phyloP scores from a whole-genome alignment of 2,797 vertebrate genomes.

The Anabacerthia variegaticeps region DNA sequence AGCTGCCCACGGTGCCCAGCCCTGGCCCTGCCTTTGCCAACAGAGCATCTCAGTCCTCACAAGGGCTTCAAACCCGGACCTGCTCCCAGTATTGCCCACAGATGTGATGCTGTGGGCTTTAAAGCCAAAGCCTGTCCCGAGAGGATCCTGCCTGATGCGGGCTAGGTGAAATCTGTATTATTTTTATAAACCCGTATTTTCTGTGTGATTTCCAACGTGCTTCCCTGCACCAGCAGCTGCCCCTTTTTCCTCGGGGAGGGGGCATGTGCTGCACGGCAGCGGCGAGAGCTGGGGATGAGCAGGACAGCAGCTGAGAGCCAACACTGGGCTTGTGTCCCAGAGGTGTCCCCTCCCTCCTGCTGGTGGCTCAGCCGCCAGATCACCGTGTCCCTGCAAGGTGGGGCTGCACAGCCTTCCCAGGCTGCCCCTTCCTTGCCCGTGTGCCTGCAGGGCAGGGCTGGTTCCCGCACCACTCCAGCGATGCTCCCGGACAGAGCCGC shows the following conservation, averaged over 20 bases:
- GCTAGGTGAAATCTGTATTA: neutral
- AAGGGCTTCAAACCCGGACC: neutral
- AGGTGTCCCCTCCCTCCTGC: neutral
- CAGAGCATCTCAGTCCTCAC: neutral
- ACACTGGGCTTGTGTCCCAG: neutral
- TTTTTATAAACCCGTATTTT: neutral
- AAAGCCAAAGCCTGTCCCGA: neutral
- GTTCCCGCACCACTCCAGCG: neutral
- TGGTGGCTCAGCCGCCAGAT: neutral
- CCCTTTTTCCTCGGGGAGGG: neutral
- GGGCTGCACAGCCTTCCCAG: neutral
- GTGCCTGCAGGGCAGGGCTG: fast-evolving
- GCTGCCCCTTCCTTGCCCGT: too few relatives aligned
- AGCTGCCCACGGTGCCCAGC: neutral
- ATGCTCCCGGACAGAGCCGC: neutral
- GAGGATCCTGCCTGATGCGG: neutral
- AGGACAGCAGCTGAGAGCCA: neutral
- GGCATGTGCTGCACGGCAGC: neutral
- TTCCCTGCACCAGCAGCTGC: neutral
- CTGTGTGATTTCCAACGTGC: neutral
- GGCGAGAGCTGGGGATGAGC: neutral
- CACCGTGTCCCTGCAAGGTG: fast-evolving
- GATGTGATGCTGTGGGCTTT: neutral
- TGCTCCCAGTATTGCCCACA: neutral
- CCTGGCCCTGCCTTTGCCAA: neutral